Base-by-base conservation (phyloP, 2,113 vertebrate species). In the Pterocles gutturalis region DNA sequence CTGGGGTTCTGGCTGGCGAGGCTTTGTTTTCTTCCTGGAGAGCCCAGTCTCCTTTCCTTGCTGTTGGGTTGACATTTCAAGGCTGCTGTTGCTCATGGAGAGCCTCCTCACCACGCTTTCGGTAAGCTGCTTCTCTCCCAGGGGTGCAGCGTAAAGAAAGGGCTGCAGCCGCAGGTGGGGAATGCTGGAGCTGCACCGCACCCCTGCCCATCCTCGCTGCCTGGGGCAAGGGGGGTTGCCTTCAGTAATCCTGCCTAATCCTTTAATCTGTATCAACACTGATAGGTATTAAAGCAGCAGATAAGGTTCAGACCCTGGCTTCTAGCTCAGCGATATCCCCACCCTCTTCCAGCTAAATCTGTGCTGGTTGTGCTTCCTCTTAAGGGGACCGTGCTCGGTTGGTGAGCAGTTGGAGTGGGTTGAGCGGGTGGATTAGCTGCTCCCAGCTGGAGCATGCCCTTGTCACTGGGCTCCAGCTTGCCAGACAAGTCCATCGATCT, bases 231-330 rank as follows among this genome's bases (percentile, higher is more conserved):
- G 78, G 91, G 70, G 60, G 76, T 81, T 96, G 96, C 77, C 90
- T 95, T 65, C 65, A 49, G 80, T 96, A 96, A 96, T 97, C 87
- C 89, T 34, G 41, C 77, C 84, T 95, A 97, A 96, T 75, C 91
- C 90, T 89, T 96, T 96, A 96, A 96, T 96, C 95, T 92, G 80
- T 91, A 96, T 96, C 84, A 96, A 91, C 96, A 94, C 84, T 93
- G 92, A 96, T 94, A 95, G 73, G 79, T 83, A 96, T 97, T 97
- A 97, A 60, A 91, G 92, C 87, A 87, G 78, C 85, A 93, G 93
- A 94, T 97, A 96, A 96, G 89, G 83, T 95, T 94, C 89, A 89
- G 92, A 91, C 87, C 65, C 1, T 54, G 81, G 92, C 80, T 97
- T 90, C 76, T 36, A 92, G 94, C 96, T 95, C 90, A 81, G 92